These are phyloP conservation scores for Drepana arcuata DNA, from an alignment of 1,140 invertebrate genomes.

Conservation along the genomic window DNA sequence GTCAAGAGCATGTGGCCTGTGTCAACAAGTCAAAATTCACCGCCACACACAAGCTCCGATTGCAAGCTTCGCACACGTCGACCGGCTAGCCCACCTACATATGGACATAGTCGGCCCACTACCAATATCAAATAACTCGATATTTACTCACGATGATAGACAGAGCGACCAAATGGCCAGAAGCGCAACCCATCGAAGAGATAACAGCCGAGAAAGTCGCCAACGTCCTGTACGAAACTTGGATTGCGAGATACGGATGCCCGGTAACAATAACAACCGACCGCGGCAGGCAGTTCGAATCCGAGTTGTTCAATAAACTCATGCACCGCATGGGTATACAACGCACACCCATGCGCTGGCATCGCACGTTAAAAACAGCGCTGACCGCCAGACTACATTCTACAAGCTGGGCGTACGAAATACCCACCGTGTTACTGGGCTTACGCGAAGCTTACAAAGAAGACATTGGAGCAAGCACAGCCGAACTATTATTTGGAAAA, in stretches of 20 bases:
- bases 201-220: constrained; percentile 38
- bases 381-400: constrained; percentile 17
- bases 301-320: constrained; percentile 26
- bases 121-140: constrained; percentile 3
- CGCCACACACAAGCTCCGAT: background rate
- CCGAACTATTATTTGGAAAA: constrained; percentile 1
- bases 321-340: constrained; percentile 21
- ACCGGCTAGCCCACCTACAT: background rate
- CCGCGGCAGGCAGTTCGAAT: constrained; percentile 48
- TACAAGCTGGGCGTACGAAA: background rate
- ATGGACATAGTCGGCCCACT: constrained; percentile 5
- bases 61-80: background rate
- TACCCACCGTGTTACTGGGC: constrained; percentile 9
- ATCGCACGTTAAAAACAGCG: constrained; percentile 54
- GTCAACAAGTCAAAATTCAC: background rate
- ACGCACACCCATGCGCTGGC: constrained; percentile 40
- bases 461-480: constrained; percentile 1
- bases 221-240: constrained; percentile 15
- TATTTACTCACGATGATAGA: constrained; percentile 29
- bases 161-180: constrained; percentile 59
- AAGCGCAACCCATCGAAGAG: constrained; percentile 52
- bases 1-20: background rate
- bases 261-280: constrained; percentile 27
- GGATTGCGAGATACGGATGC: constrained; percentile 34
- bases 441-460: constrained; percentile 3